Evolutionary conservation across 1,140 invertebrate species (phyloP).

Genomic region (Caligus rogercresseyi): DNA sequence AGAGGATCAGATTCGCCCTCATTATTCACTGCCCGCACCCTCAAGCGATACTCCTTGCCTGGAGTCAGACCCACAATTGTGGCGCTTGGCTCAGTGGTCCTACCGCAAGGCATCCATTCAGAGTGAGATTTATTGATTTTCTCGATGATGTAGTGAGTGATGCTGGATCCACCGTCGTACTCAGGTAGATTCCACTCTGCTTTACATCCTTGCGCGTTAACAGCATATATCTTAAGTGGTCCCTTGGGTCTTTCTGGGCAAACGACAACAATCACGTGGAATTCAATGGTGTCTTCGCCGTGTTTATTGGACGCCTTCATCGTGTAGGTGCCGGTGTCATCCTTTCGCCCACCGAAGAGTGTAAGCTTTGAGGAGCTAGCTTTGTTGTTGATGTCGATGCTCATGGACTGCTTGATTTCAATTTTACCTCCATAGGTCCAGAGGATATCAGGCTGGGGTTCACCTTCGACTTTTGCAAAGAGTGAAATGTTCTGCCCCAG

Average conservation of each 20-base stretch:
- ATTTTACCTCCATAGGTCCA: constrained; percentile 46
- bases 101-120: constrained; percentile 65
- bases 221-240: constrained; percentile 62
- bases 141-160: constrained; percentile 87
- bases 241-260: constrained; percentile 51
- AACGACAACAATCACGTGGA: constrained; percentile 65
- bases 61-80: constrained; percentile 65
- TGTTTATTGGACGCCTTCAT: constrained; percentile 81
- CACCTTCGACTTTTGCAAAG: constrained; percentile 63
- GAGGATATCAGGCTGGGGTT: constrained; percentile 58
- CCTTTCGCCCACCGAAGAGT: constrained; percentile 55
- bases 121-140: constrained; percentile 87
- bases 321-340: constrained; percentile 73
- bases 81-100: constrained; percentile 58
- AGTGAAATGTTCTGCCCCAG: constrained; percentile 65
- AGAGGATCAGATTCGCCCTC: constrained; percentile 90
- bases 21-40: constrained; percentile 81
- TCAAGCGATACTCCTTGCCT: constrained; percentile 89
- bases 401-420: constrained; percentile 49
- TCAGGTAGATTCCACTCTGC: constrained; percentile 71
- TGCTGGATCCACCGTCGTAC: constrained; percentile 78
- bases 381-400: constrained; percentile 63
- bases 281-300: constrained; percentile 78
- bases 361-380: constrained; percentile 81
- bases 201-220: constrained; percentile 70